Conservation (phyloP, 2,797 vertebrate genomes). For the Triplophysa bombifrons region DNA sequence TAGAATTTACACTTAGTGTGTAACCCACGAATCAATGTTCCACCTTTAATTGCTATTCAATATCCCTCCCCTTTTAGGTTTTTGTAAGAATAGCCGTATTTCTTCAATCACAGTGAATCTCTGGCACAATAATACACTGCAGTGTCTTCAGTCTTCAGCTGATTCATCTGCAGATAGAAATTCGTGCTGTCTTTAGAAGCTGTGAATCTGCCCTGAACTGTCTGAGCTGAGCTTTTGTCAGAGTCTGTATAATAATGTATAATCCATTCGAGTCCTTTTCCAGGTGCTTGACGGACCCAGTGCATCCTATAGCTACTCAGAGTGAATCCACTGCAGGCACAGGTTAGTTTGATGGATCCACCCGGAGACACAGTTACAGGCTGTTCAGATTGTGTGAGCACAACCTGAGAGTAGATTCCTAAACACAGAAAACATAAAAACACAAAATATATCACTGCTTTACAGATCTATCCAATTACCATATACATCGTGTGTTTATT, state of each 20-base stretch:
- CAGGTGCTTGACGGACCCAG: constrained; percentile 35
- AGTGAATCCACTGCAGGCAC: constrained; percentile 7
- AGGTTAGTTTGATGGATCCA: constrained; percentile 28
- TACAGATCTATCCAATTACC: neutral
- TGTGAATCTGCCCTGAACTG: constrained; percentile 32
- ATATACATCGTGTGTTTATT: neutral
- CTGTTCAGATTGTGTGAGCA: constrained; percentile 2
- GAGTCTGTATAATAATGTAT: constrained; percentile 12
- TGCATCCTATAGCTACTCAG: neutral
- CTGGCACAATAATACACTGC: constrained; percentile 41
- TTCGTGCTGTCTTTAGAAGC: constrained; percentile 15
- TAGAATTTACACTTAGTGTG: too few species aligned
- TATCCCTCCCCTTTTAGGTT: neutral
- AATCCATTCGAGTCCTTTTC: constrained; percentile 33
- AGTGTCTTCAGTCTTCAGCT: constrained; percentile 23
- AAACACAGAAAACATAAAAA: too few species aligned
- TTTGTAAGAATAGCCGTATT: neutral
- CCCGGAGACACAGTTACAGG: constrained; percentile 15
- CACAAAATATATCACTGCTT: neutral
- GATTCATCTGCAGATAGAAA: constrained; percentile 20
- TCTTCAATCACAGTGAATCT: neutral
- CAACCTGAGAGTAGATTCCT: constrained; percentile 6
- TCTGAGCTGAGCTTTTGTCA: neutral
- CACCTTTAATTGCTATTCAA: too few species aligned
- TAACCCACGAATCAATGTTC: too few species aligned